Percentiles rank a stretch among this genome's conserved stretches.
Conservation (phyloP, 1,140 invertebrate species). For the Drosophila mauritiana region DNA sequence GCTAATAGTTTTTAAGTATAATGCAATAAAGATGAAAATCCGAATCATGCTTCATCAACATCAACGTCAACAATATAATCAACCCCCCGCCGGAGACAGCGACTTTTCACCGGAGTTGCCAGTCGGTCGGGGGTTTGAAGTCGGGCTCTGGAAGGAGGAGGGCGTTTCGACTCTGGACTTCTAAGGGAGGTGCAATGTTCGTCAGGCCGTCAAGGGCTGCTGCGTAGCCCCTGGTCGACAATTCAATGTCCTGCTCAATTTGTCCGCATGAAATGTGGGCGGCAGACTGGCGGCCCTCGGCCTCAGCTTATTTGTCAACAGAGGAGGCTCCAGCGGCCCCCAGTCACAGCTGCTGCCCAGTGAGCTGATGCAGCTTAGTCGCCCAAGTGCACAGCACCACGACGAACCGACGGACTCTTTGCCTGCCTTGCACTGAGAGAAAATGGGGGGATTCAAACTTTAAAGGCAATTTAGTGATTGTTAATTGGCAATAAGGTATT, state of each 20-base stretch:
- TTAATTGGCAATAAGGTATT: fast-evolving
- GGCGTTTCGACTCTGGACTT: neutral
- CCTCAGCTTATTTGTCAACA: conserved; percentile 58
- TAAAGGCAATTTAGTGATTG: neutral
- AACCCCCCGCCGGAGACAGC: conserved; percentile 50
- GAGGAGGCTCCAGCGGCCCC: conserved; percentile 23
- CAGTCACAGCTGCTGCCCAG: conserved; percentile 53
- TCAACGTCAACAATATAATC: conserved; percentile 83
- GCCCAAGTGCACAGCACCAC: conserved; percentile 73
- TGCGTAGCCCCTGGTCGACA: conserved; percentile 68
- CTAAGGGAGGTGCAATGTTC: conserved; percentile 11
- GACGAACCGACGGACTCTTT: conserved; percentile 47
- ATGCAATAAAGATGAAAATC: conserved; percentile 83
- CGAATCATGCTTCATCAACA: conserved; percentile 83
- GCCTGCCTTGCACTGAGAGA: conserved; percentile 32
- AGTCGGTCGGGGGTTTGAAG: conserved; percentile 1
- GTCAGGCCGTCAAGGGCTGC: conserved; percentile 61
- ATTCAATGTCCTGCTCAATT: conserved; percentile 82
- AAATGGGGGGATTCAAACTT: neutral
- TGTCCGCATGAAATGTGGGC: conserved; percentile 71
- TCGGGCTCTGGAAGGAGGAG: neutral
- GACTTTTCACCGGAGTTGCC: conserved; percentile 34
- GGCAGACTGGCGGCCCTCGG: conserved; percentile 24
- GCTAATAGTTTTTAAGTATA: conserved; percentile 83
- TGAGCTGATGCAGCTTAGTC: conserved; percentile 74